Conservation (phyloP, 2,888 invertebrate species). For the Lordiphosa andalusiaca region DNA sequence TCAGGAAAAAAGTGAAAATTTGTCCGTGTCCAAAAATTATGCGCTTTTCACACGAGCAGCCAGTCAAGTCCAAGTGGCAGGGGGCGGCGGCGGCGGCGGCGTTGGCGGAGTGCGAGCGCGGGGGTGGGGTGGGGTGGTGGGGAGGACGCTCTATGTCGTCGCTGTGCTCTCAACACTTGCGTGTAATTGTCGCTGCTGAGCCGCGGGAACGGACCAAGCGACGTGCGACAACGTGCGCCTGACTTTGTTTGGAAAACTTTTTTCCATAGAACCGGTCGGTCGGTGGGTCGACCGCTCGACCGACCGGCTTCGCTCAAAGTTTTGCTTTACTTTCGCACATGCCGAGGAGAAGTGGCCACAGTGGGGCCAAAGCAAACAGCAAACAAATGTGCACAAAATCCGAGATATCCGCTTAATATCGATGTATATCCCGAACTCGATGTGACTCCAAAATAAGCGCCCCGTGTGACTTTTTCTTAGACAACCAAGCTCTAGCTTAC, state of each 20-base stretch:
- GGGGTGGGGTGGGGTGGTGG: no score
- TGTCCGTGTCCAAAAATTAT: conserved; percentile 76
- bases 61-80: conserved; percentile 6
- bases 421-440: no score
- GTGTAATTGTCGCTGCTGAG: conserved; percentile 48
- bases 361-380: conserved; percentile 12
- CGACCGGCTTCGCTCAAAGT: conserved; percentile 10
- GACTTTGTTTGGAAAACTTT: conserved; percentile 47
- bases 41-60: conserved; percentile 75
- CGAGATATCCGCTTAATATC: no score
- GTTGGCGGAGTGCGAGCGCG: background rate
- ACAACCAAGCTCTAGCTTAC: no score
- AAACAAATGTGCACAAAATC: no score
- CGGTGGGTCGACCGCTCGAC: conserved; percentile 3
- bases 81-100: no score
- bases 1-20: conserved; percentile 73
- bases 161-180: conserved; percentile 48
- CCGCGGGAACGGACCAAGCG: conserved; percentile 26
- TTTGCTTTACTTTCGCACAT: conserved; percentile 23
- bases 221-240: conserved; percentile 47
- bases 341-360: conserved; percentile 4
- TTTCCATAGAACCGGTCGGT: conserved; percentile 53
- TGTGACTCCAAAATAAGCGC: no score
- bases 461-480: no score
- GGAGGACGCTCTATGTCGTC: conserved; percentile 1